Evolutionary conservation across 2,888 invertebrate species (phyloP).

Genomic region (Papilio elwesi): DNA sequence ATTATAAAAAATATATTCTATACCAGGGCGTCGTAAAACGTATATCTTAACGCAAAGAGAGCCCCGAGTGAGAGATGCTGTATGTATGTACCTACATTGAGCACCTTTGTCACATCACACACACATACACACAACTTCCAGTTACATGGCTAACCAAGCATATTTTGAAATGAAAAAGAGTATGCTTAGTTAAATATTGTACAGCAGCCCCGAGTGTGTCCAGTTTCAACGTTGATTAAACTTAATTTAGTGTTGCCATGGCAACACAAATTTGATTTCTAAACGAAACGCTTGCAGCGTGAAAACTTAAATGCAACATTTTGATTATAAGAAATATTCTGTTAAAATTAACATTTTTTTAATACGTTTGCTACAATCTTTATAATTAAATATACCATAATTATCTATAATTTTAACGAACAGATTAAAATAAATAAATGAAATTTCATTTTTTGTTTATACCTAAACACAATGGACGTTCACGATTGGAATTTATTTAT

Average conservation of each 20-base stretch:
- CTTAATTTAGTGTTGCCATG: constrained; percentile 31
- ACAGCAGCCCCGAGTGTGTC: constrained; percentile 21
- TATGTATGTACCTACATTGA: neutral
- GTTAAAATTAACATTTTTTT: neutral
- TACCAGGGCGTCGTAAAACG: too few relatives aligned
- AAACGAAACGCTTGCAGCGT: constrained; percentile 3
- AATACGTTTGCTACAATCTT: too few relatives aligned
- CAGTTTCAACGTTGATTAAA: constrained; percentile 34
- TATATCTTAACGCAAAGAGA: too few relatives aligned
- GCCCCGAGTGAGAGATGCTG: too few relatives aligned
- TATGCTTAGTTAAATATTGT: neutral
- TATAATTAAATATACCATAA: too few relatives aligned
- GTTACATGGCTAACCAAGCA: neutral
- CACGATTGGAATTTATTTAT: too few relatives aligned
- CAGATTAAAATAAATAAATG: too few relatives aligned
- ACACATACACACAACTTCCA: neutral
- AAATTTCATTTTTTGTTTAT: too few relatives aligned
- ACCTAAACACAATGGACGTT: too few relatives aligned
- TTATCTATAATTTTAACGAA: too few relatives aligned
- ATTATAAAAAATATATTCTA: too few relatives aligned
- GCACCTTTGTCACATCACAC: neutral
- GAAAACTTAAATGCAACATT: constrained; percentile 11
- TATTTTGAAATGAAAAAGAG: neutral
- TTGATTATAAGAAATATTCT: constrained; percentile 9
- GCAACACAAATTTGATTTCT: constrained; percentile 29